Evolutionary conservation across 2,888 invertebrate species (phyloP).

Genomic region (Macrosiphum euphorbiae): DNA sequence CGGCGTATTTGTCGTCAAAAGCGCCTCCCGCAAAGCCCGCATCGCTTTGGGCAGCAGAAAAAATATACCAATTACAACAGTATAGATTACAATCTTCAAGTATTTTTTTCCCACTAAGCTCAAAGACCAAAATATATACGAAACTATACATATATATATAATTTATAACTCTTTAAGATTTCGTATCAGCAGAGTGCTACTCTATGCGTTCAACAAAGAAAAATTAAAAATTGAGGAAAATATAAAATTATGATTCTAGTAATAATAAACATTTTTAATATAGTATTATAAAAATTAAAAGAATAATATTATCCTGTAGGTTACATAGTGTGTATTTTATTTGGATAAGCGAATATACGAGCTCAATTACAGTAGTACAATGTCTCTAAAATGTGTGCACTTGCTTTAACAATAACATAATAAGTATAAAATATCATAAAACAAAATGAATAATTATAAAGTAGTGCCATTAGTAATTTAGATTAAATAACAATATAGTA

Average conservation of each 20-base stretch:
- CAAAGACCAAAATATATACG: not conserved
- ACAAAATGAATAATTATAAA: no score
- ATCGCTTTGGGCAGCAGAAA: slow-evolving; percentile 43
- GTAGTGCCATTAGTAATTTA: no score
- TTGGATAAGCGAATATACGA: no score
- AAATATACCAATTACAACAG: slow-evolving; percentile 54
- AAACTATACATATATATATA: not conserved
- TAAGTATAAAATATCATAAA: no score
- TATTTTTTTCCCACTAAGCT: not conserved
- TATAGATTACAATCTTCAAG: slow-evolving; percentile 21
- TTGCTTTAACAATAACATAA: no score
- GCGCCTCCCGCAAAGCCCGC: slow-evolving; percentile 23
- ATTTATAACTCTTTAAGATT: not conserved
- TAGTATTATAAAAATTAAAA: no score
- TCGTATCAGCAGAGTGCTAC: not conserved
- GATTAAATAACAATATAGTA: no score
- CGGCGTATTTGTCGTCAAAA: slow-evolving; percentile 53
- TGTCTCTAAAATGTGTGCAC: no score
- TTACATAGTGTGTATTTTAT: no score
- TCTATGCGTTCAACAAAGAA: not conserved
- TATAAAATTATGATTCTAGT: not conserved
- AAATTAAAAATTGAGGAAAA: not conserved
- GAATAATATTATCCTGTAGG: no score
- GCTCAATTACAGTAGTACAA: no score
- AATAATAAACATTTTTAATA: not conserved